phyloP scores from a whole-genome alignment of 1,140 invertebrate genomes.

The Drosophila pachea region DNA sequence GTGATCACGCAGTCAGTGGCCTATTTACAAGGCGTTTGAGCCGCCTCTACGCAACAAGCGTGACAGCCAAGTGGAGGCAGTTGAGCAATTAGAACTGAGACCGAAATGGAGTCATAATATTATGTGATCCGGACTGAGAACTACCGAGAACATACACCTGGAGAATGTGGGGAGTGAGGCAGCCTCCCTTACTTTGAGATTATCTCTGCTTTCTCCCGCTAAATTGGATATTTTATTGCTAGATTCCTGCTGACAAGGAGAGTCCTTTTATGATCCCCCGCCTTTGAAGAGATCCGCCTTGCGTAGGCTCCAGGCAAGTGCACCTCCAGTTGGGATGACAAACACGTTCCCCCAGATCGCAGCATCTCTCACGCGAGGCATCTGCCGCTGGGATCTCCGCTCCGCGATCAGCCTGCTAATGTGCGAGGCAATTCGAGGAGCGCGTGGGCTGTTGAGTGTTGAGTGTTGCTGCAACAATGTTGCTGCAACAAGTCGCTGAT shows the following conservation, averaged over 20 bases:
- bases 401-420: slow-evolving; percentile 41
- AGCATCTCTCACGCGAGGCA: slow-evolving; percentile 54
- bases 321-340: slow-evolving; percentile 46
- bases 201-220: slow-evolving; percentile 8
- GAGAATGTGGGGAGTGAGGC: no score
- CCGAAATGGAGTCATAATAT: slow-evolving; percentile 6
- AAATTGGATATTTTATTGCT: slow-evolving; percentile 3
- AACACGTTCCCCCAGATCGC: slow-evolving; percentile 47
- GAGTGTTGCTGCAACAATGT: slow-evolving; percentile 54
- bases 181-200: no score
- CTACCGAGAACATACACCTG: no score
- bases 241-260: slow-evolving; percentile 1
- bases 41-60: slow-evolving; percentile 18
- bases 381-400: slow-evolving; percentile 48
- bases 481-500: slow-evolving; percentile 57
- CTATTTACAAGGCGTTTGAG: slow-evolving; percentile 50
- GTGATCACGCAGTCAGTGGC: slow-evolving; percentile 63
- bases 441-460: slow-evolving; percentile 50
- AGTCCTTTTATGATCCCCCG: slow-evolving; percentile 33
- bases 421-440: slow-evolving; percentile 46
- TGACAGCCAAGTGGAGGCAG: slow-evolving; percentile 26
- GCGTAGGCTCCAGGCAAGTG: slow-evolving; percentile 43
- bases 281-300: slow-evolving; percentile 44
- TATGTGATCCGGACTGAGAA: slow-evolving; percentile 4
- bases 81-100: slow-evolving; percentile 21